Base-by-base conservation (phyloP, 2,113 vertebrate genomes). In the Vanacampus margaritifer region DNA sequence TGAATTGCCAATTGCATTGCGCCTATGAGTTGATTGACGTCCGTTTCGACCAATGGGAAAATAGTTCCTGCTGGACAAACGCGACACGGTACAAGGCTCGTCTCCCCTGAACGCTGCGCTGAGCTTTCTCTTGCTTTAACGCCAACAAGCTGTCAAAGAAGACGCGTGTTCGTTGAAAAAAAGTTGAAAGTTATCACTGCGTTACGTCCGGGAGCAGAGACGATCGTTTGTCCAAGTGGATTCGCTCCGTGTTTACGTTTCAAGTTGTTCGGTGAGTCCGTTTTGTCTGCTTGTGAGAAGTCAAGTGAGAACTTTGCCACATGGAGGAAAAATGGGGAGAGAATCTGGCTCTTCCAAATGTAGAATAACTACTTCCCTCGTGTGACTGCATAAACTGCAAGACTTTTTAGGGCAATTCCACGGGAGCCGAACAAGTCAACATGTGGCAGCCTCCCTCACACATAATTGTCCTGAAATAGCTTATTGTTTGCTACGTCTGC, bases 201-300 rank as follows among this genome's bases (percentile, higher is more conserved):
- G 71, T 61, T 62, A 73, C 26, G 62, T 21, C 39, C 64, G 9
- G 57, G 39, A 71, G 64, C 70, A 72, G 72, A 80, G 78, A 80
- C 75, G 68, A 75, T 48, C 17, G 62, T 66, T 74, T 57, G 32
- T 59, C 56, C 65, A 62, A 66, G 35, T 43, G 73, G 79, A 78
- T 63, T 54, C 74, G 14, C 72, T 64, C 70, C 65, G 53, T 21
- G 3, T 76, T 72, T 72, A 68, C 71, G 0, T 56, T 71, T 80
- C 70, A 85, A 89, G 79, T 87, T 87, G 84, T 69, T 70, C 36
- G 82, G 86, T 86, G 75, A 90, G 87, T 89, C n/a, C 71, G 72
- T 80, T 69, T 75, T 71, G 37, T 70, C 35, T 41, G 36, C 36
- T 13, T 23, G 21, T 62, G 37, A 62, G 41, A 41, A 61, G 35